Conservation (phyloP, 2,797 vertebrate genomes). For the Hybognathus amarus region DNA sequence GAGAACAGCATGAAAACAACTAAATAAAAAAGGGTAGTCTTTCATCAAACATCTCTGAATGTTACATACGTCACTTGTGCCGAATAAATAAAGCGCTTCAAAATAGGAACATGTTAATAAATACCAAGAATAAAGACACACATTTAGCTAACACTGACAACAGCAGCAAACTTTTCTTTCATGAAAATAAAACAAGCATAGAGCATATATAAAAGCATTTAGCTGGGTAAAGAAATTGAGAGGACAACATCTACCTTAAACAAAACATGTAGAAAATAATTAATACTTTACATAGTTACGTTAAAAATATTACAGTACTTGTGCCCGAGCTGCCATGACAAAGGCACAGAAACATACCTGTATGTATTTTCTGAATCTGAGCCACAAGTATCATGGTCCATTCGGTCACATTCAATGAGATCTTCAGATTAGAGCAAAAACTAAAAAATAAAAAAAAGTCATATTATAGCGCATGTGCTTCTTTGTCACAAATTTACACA, state of each 20-base stretch:
- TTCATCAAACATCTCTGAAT: conserved; percentile 10
- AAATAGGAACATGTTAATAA: conserved; percentile 4
- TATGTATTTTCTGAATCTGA: conserved; percentile 23
- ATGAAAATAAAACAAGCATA: background rate
- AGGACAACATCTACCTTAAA: background rate
- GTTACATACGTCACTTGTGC: background rate
- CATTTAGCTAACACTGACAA: conserved; percentile 5
- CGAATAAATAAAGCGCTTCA: background rate
- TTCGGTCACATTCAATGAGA: background rate
- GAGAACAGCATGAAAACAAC: conserved; percentile 4
- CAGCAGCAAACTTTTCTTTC: conserved; percentile 7
- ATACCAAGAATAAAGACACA: background rate
- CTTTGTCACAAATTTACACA: background rate
- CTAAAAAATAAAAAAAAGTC: too few relatives aligned
- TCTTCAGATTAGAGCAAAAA: conserved; percentile 4
- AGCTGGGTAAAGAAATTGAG: conserved; percentile 4
- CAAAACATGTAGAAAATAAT: background rate
- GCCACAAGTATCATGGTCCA: background rate
- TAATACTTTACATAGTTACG: background rate
- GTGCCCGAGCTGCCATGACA: conserved; percentile 37
- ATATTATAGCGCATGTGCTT: background rate
- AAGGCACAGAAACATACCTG: conserved; percentile 38
- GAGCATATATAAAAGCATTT: conserved; percentile 1
- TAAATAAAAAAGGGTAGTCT: background rate
- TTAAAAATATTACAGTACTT: conserved; percentile 21